Evolutionary conservation across 2,888 invertebrate genomes (phyloP).

Genomic region (Thalpophila matura): DNA sequence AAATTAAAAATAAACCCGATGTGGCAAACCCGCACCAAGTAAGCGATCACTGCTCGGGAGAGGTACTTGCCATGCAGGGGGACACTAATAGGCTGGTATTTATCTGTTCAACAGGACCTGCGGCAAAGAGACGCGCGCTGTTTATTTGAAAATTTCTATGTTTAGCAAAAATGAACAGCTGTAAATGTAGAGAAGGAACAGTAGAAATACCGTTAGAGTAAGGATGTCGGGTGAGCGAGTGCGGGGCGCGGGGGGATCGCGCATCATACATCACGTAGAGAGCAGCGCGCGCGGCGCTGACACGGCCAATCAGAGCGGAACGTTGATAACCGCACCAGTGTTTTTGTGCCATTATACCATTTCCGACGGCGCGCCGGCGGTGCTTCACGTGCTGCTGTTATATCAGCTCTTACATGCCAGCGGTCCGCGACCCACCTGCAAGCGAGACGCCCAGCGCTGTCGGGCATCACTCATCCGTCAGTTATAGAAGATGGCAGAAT

Average conservation of each 20-base stretch:
- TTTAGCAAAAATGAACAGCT: conserved; percentile 3
- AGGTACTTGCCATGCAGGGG: no score
- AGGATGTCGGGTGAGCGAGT: conserved; percentile 51
- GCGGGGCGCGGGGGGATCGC: conserved; percentile 5
- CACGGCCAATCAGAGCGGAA: conserved; percentile 77
- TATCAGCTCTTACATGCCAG: conserved; percentile 27
- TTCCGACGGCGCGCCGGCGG: conserved; percentile 51
- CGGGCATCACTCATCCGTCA: not conserved
- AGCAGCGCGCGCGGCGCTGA: conserved; percentile 66
- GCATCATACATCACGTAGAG: conserved; percentile 59
- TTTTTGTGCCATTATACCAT: conserved; percentile 67
- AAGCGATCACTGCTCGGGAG: no score
- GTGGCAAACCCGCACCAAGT: no score
- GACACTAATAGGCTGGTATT: no score
- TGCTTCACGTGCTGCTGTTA: conserved; percentile 47
- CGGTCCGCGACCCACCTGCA: not conserved
- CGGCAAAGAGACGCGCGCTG: no score
- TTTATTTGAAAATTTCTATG: not conserved
- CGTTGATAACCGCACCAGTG: conserved; percentile 71
- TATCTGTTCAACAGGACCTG: no score
- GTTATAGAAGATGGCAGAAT: no score
- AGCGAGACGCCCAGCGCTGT: not conserved
- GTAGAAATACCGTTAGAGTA: conserved; percentile 52
- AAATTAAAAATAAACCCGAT: no score
- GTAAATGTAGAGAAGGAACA: conserved; percentile 43